Evolutionary conservation across 2,888 invertebrate genomes (phyloP).

Genomic region (Sesia apiformis): DNA sequence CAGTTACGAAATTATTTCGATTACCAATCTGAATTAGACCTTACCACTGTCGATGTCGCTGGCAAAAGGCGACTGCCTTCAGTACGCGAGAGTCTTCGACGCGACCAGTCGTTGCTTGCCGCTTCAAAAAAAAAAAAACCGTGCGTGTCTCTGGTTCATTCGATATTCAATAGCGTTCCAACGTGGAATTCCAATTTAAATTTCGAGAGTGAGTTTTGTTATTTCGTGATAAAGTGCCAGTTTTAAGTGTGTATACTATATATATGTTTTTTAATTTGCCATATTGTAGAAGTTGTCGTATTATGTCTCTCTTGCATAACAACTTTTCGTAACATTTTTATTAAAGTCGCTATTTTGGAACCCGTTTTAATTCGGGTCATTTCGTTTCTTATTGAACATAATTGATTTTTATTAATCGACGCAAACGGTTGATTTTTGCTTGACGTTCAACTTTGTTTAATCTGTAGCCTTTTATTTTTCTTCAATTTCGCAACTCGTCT

Average conservation of each 20-base stretch:
- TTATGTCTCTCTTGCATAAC: neutral
- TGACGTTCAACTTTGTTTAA: neutral
- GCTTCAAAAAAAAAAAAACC: neutral
- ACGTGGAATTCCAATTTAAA: neutral
- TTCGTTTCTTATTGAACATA: neutral
- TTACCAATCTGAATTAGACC: neutral
- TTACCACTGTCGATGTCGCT: neutral
- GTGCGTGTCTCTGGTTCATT: neutral
- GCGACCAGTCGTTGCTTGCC: constrained; percentile 9
- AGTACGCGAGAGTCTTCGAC: constrained; percentile 9
- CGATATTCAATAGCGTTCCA: neutral
- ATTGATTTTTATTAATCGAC: neutral
- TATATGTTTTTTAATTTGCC: neutral
- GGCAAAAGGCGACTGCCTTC: constrained; percentile 6
- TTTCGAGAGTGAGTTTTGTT: neutral
- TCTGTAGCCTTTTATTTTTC: neutral
- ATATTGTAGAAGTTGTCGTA: neutral
- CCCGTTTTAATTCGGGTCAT: neutral
- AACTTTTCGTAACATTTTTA: constrained; percentile 2
- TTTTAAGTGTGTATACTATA: neutral
- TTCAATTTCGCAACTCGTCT: neutral
- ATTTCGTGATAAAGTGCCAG: neutral
- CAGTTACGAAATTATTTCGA: too few relatives aligned
- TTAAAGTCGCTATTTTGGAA: neutral
- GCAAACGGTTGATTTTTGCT: neutral